Evolutionary conservation across 2,888 invertebrate species (phyloP), one percentile per base, ranked within the genome.

Genomic region (Colletes collaris): DNA sequence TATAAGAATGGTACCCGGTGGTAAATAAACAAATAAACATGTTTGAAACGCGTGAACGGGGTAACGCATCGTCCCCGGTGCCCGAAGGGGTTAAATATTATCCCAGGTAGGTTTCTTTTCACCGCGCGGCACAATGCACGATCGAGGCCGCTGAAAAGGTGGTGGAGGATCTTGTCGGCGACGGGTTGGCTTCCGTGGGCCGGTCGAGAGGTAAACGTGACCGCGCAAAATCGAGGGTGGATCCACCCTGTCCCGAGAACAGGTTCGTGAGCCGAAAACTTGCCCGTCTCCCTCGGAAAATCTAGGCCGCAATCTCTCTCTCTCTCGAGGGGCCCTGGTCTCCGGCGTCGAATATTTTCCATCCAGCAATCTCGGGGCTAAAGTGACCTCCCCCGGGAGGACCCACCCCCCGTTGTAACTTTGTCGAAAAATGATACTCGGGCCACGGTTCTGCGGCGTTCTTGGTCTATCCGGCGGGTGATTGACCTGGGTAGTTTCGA

Each of bases 401-500:
- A 10, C 10, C 7, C 58, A 27, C 27, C 27, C 27, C 27, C 27
- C 27, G 27, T 27, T 27, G 27, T 49, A 79, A 60, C 66, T 67
- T 69, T 46, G 63, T 53, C 70, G 63, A 66, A 79, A 69, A 79
- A 81, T 67, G 56, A 72, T 69, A 62, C 55, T 19, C 19, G 7
- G 2, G 27, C 55, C 11, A 11, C 16, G 3, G 7, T 16, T 0
- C n/a, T 53, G 0, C 55, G 44, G 49, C n/a, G 52, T 10, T 52
- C 10, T 52, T 7, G 27, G 27, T 59, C 59, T 13, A 11, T 1
- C 60, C 13, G 16, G 53, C 55, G 74, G 40, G 52, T 71, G 56
- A 74, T 81, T 58, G 73, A 74, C 82, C 85, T 79, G 1, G 46
- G 76, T 74, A 78, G 81, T 79, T 87, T 83, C 77, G 71, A 71